Percentiles rank a stretch among this genome's conserved stretches.
These are phyloP conservation scores for Drosophila nr. perissopoda DNA, from an alignment of 2,888 invertebrate species.

Conservation along the genomic window DNA sequence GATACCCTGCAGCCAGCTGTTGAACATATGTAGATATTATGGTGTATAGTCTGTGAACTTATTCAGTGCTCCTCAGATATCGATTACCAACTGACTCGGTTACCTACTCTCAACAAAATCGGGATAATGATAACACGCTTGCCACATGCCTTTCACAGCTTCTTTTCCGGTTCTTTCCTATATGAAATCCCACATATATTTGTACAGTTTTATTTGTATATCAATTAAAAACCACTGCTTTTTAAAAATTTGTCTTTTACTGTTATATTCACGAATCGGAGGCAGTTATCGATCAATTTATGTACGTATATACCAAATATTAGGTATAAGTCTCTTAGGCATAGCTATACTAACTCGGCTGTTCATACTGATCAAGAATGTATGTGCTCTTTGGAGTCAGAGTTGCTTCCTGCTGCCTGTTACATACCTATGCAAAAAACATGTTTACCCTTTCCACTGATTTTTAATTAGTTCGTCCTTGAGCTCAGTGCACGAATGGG, in stretches of 20 bases:
- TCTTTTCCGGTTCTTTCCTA: too few relatives aligned
- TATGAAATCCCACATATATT: not conserved
- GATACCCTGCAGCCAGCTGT: constrained; percentile 9
- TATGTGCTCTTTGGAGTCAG: not conserved
- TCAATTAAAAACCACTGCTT: too few relatives aligned
- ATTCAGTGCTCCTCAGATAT: not conserved
- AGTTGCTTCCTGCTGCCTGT: not conserved
- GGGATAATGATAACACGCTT: not conserved
- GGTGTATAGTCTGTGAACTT: not conserved
- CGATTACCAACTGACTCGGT: not conserved
- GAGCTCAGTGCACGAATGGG: constrained; percentile 34
- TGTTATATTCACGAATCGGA: too few relatives aligned
- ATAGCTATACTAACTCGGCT: not conserved
- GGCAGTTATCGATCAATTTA: not conserved
- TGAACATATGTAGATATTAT: constrained; percentile 6
- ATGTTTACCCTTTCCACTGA: not conserved
- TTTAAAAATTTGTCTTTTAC: too few relatives aligned
- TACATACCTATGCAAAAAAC: not conserved
- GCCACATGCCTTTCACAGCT: too few relatives aligned
- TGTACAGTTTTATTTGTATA: not conserved
- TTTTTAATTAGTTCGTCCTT: constrained; percentile 46
- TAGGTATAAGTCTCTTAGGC: not conserved
- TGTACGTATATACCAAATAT: not conserved
- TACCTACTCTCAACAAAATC: not conserved
- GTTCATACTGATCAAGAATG: not conserved